These are phyloP conservation scores for Pterobdella sp. DNA, from an alignment of 2,888 invertebrate species.

Conservation along the genomic window DNA sequence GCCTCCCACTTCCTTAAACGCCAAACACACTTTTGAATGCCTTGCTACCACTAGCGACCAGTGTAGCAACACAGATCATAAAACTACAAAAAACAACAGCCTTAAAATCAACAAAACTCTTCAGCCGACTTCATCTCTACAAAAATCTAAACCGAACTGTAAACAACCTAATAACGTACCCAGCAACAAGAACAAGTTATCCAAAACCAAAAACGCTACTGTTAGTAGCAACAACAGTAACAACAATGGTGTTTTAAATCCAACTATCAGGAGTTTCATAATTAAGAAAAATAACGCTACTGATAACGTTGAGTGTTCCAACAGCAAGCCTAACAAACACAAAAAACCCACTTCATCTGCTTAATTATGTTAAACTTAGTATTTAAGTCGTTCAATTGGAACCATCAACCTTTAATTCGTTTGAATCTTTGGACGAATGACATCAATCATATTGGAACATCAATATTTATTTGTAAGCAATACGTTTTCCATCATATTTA, in stretches of 20 bases:
- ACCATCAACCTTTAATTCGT: no score
- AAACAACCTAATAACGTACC: neutral
- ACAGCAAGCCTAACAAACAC: no score
- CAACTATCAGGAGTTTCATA: neutral
- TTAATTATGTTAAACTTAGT: no score
- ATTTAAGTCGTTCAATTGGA: no score
- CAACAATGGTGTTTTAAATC: neutral
- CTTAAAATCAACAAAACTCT: neutral
- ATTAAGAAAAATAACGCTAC: neutral
- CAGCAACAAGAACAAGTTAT: conserved; percentile 6
- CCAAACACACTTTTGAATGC: neutral
- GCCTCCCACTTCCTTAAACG: neutral
- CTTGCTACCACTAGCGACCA: neutral
- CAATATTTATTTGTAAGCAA: neutral
- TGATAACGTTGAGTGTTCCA: neutral
- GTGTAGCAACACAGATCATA: neutral
- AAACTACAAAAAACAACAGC: neutral
- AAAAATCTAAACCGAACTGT: neutral
- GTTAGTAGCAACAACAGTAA: neutral
- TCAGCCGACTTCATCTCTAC: neutral
- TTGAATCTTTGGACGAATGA: no score
- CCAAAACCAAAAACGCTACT: neutral
- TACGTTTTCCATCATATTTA: neutral
- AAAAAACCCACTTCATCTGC: neutral
- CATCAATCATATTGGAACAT: no score